Base-by-base conservation (phyloP, 2,113 vertebrate species). In the Cepphus grylle region DNA sequence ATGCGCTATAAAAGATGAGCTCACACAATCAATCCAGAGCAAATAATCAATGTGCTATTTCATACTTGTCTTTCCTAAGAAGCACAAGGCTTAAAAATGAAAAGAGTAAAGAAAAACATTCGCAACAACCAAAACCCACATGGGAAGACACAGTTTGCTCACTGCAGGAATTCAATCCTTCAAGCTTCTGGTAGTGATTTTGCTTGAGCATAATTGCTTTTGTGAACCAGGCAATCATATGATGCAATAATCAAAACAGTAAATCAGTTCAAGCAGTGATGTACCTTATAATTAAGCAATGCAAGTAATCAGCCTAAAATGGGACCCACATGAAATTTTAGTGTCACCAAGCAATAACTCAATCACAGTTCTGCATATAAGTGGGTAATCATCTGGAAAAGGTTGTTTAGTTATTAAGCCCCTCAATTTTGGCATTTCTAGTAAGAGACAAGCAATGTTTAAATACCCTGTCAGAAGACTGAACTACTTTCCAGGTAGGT, bases 201-300 rank as follows among this genome's bases (percentile, higher is more conserved):
- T 70, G 6, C 69, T 81, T 63, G 43, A 87, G 15, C 40, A 36
- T 83, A 86, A 93, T 58, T 92, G 40, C 42, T 94, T 88, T 94
- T 80, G n/a, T 85, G 70, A 96, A 95, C 66, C 55, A 96, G 79
- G 69, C 40, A 91, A 88, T 93, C 86, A 81, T 36, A 61, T 73
- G 86, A 92, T 85, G 77, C 56, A 90, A 59, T 88, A 95, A 94
- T 81, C 80, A 93, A 95, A 97, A 86, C 25, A 92, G 49, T 83
- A 92, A 93, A 96, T 96, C 59, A 88, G 56, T 87, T 94, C 83
- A 79, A 95, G 72, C 38, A 77, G 88, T 0, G 47, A 71, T 71
- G 78, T 94, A 67, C 71, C 86, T 93, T 93, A 69, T 81, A 96
- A 97, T 93, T 95, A 96, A 95, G 84, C 83, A 94, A 95, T 93